Base-by-base conservation (phyloP, 1,140 invertebrate genomes). In the Aphaenogaster floridana region DNA sequence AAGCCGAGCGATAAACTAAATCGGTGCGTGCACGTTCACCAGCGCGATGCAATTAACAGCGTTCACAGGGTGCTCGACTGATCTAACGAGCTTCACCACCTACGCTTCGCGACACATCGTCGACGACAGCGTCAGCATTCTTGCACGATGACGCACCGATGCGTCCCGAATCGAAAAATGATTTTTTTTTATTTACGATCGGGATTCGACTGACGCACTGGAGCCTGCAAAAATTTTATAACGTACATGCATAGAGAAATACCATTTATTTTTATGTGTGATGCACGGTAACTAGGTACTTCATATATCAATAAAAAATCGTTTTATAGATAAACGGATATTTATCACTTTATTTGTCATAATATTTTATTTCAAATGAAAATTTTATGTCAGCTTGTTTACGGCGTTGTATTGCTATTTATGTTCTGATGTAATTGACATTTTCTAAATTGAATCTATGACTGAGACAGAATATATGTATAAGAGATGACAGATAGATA, bases 21-120 rank as follows among this genome's bases (percentile, higher is more conserved):
- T 86, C 87, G 83, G 54, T 68, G 63, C 74, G 78, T 90, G 77
- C 84, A 78, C 80, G 78, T 88, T 89, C 88, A 86, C 80, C 34
- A 54, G 59, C 36, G 85, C 80, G 61, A 86, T 28, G 89, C 80
- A 91, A 91, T 91, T 91, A 91, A 91, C 89, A 89, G 57, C 87
- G 89, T 90, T 84, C 61, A 80, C 76, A 86, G 74, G 50, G 77
- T 72, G 76, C 74, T 87, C 63, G 87, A 79, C 66, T 88, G 88
- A 86, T 88, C 88, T 91, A 91, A 91, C 81, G 90, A 91, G 90
- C 84, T 89, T 39, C 59, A 61, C 36, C 85, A 52, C 54, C 72
- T 52, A 89, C 59, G 57, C 68, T 45, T 77, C 66, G 64, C 64
- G 63, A 28, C 72, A 50, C 80, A 74, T 63, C 71, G 71, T 81